Percentiles rank a stretch among this genome's conserved stretches.
phyloP scores from a whole-genome alignment of 2,113 vertebrate genomes.

The Pimephales promelas region DNA sequence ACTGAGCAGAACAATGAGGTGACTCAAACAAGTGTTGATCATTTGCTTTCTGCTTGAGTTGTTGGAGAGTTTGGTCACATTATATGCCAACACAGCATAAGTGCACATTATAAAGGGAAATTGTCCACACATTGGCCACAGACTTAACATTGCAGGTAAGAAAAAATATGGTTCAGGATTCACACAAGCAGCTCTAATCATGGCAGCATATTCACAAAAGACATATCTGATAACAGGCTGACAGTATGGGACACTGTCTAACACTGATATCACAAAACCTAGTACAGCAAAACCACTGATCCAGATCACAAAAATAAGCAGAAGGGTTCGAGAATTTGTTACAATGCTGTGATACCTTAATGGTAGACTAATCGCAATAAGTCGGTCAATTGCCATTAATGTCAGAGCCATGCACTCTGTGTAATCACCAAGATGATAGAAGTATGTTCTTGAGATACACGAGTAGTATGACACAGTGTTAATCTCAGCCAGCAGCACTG shows the following conservation, averaged over 20 bases:
- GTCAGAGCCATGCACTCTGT: slow-evolving; percentile 22
- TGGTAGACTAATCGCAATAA: slow-evolving; percentile 53
- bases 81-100: slow-evolving; percentile 26
- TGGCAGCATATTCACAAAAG: slow-evolving; percentile 43
- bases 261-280: not conserved
- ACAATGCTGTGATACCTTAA: slow-evolving; percentile 53
- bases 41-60: slow-evolving; percentile 11
- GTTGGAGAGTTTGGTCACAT: slow-evolving; percentile 1
- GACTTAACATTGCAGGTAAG: not conserved
- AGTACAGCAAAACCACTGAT: not conserved
- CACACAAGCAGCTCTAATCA: slow-evolving; percentile 51
- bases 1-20: slow-evolving; percentile 16
- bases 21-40: slow-evolving; percentile 42
- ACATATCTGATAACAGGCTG: slow-evolving; percentile 44
- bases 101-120: slow-evolving; percentile 30
- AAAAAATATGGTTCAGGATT: slow-evolving; percentile 47
- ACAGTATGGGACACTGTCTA: slow-evolving; percentile 49
- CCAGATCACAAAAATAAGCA: slow-evolving; percentile 40
- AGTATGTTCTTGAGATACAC: slow-evolving; percentile 45
- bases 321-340: slow-evolving; percentile 30
- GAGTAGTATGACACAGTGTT: slow-evolving; percentile 54
- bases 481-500: slow-evolving; percentile 42
- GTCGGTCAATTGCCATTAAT: slow-evolving; percentile 53
- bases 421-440: slow-evolving; percentile 51
- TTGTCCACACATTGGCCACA: slow-evolving; percentile 21